Evolutionary conservation across 53 echinoderm and acorn worm genomes (phyloP), one percentile per base, ranked within the genome.

Genomic region (Crossaster papposus): DNA sequence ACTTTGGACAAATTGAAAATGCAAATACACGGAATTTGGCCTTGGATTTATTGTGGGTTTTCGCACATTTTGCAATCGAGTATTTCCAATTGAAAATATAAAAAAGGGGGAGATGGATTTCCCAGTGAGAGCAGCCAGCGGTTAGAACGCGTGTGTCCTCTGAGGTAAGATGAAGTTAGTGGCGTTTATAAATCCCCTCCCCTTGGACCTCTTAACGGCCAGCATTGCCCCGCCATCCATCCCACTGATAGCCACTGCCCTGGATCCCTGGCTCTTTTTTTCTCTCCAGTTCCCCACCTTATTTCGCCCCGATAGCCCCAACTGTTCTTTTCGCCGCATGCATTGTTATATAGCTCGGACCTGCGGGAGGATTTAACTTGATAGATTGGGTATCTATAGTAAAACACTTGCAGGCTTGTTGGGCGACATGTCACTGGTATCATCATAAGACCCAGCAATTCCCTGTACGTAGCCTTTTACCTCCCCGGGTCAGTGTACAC

Each of bases 311-410:
- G 32, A 17, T 72, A 30, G 14, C 22, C 85, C 18, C 85, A 6
- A 80, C 80, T 80, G 80, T 55, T 54, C 80, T 23, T 80, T 80
- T 80, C 30, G 80, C 80, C 80, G 80, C 80, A 35, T 30, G 76
- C 77, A 87, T 87, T 87, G 87, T 87, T 87, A 63, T 44, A 44
- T 76, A 77, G 36, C 55, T 36, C 87, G 34, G 77, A 87, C 87
- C 87, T 87, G 54, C 75, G 87, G 87, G 87, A 87, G 87, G 87
- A 58, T 87, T 87, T 87, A 87, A 75, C 77, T 75, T 87, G 87
- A 87, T 87, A 58, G 87, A 87, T 87, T 31, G 87, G 63, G 77
- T 75, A 87, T 87, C 82, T 65, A 82, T 82, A 14, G 65, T 54
- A 31, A 65, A 82, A 82, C 87, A 87, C 87, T 87, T 77, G 87